phyloP scores from a whole-genome alignment of 2,113 vertebrate species.

The Polypterus bichir region DNA sequence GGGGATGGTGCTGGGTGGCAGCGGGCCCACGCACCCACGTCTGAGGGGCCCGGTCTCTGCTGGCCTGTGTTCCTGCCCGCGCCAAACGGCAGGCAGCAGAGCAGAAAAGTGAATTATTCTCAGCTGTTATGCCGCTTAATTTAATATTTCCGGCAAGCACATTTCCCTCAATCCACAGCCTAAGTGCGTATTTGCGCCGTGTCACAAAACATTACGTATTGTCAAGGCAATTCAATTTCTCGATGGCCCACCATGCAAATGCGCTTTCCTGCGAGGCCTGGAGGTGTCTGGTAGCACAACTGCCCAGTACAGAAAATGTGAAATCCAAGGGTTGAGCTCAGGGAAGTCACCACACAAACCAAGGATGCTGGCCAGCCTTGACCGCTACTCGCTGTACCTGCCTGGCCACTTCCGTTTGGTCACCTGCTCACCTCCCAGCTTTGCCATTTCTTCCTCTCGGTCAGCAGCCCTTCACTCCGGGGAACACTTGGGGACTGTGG shows the following conservation, averaged over 20 bases:
- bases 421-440: too few species aligned
- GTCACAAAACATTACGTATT: constrained; percentile 86
- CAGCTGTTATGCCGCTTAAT: constrained; percentile 93
- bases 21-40: too few species aligned
- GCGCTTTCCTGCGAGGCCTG: constrained; percentile 30
- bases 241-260: constrained; percentile 60
- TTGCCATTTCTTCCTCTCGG: too few species aligned
- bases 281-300: constrained; percentile 23
- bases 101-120: constrained; percentile 98
- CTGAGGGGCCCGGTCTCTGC: too few species aligned
- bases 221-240: constrained; percentile 69
- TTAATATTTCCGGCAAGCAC: constrained; percentile 90
- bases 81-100: constrained; percentile 71
- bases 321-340: constrained; percentile 16
- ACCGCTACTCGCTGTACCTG: too few species aligned
- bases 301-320: constrained; percentile 20
- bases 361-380: too few species aligned
- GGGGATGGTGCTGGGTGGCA: too few species aligned
- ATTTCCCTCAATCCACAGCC: constrained; percentile 57
- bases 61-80: constrained; percentile 7
- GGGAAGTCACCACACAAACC: too few species aligned
- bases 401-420: too few species aligned
- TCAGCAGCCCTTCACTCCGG: too few species aligned
- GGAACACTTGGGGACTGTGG: too few species aligned
- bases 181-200: constrained; percentile 72